Base-by-base conservation (phyloP, 2,113 vertebrate species). In the Todiramphus chloris region DNA sequence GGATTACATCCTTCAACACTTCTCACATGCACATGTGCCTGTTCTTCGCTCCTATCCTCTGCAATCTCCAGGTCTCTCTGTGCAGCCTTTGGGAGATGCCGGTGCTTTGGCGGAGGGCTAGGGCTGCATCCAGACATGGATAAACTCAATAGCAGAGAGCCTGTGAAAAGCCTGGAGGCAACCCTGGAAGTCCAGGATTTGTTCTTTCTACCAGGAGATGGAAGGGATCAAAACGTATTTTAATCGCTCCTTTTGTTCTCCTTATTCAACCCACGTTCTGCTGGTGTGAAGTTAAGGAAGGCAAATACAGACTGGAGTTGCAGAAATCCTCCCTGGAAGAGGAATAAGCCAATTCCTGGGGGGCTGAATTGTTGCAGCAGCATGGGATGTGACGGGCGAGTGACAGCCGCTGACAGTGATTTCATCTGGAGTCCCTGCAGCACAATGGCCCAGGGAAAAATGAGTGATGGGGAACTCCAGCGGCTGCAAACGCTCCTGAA, bases 401-500 rank as follows among this genome's bases (percentile, higher is more conserved):
- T 89, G 96, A 89, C 89, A 95, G 93, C 79, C 64, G 3, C 60
- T 33, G 87, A 33, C 95, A 80, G 90, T 2, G 31, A 73, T 9
- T 50, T 33, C 14, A 7, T 6, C 15, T 93, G 63, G 89, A 94
- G 60, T 11, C 35, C 2, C 87, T 15, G 75, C 7, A 10, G 16
- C 2, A 89, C 76, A 74, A 87, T 30, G 92, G 90, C 69, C 60
- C 31, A 0, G 89, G 90, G 41, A 5, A 11, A 87, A 58, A 50
- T 62, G 95, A 94, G 63, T 55, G 93, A 91, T 8, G 86, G 80
- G 83, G 92, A 79, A 55, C 68, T 79, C 50, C 83, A 81, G 20
- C 25, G 93, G 8, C 19, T 55, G 83, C 64, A 41, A 78, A 88
- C 2, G 33, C 82, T 90, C 33, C n/a, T 4, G 4, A 48, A 25